phyloP scores from a whole-genome alignment of 2,797 vertebrate species.

The Hipposideros larvatus region DNA sequence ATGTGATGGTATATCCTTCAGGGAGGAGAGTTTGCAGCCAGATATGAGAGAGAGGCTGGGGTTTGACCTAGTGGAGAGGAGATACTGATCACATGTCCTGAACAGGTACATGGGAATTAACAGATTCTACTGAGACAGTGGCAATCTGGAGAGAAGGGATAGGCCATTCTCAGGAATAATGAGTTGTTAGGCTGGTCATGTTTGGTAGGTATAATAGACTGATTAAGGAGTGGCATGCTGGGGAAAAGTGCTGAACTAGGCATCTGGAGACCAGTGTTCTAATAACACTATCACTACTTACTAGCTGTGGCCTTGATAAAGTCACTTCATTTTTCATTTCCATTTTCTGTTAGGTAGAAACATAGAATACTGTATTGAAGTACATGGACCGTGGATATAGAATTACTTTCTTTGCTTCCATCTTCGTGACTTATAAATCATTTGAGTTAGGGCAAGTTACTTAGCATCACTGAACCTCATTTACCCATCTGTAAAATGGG shows the following conservation, averaged over 20 bases:
- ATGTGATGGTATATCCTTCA: background rate
- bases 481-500: conserved; percentile 29
- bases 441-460: background rate
- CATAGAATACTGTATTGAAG: conserved; percentile 1
- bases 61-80: conserved; percentile 6
- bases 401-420: background rate
- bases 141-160: background rate
- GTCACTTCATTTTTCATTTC: conserved; percentile 5
- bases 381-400: background rate
- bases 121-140: background rate
- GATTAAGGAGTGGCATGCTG: conserved; percentile 8
- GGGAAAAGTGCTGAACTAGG: background rate
- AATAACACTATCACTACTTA: background rate
- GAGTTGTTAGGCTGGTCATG: background rate
- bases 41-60: background rate
- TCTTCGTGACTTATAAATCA: background rate
- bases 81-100: background rate
- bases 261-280: background rate
- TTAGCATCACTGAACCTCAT: conserved; percentile 13
- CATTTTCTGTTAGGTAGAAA: conserved; percentile 15
- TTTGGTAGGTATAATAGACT: background rate
- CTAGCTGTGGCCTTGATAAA: conserved; percentile 32
- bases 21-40: background rate
- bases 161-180: background rate
- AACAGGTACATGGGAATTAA: background rate